phyloP scores from a whole-genome alignment of 2,888 invertebrate genomes.

The Idaea straminata region DNA sequence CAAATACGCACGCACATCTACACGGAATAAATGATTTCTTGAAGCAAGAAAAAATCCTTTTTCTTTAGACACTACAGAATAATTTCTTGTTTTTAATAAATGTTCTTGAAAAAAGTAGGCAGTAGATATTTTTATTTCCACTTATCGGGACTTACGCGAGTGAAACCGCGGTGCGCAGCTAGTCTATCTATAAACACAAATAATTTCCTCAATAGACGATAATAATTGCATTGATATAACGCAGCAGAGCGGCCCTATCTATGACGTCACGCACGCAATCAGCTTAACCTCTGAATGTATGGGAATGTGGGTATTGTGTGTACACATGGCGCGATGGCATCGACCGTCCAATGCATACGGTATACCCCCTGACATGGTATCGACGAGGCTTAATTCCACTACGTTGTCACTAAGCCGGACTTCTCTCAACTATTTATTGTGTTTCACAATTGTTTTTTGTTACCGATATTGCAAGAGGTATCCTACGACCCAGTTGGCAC shows the following conservation, averaged over 20 bases:
- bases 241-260: slow-evolving; percentile 39
- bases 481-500: too few species aligned
- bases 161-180: too few species aligned
- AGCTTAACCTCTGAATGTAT: slow-evolving; percentile 78
- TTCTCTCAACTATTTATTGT: not conserved
- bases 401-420: not conserved
- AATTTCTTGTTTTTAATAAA: too few species aligned
- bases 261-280: slow-evolving; percentile 80
- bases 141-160: too few species aligned
- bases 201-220: not conserved
- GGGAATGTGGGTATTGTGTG: slow-evolving; percentile 78
- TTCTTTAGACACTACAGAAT: too few species aligned
- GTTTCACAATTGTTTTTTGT: not conserved
- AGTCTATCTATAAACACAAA: not conserved
- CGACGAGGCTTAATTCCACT: not conserved
- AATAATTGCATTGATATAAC: slow-evolving; percentile 21
- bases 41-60: too few species aligned
- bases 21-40: too few species aligned
- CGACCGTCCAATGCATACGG: slow-evolving; percentile 58
- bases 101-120: too few species aligned
- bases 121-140: too few species aligned
- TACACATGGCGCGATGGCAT: slow-evolving; percentile 74
- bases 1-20: too few species aligned
- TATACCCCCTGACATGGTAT: slow-evolving; percentile 24
- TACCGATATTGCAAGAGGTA: not conserved